Conservation (phyloP, 2,797 vertebrate genomes). For the Cheracebus regulus region DNA sequence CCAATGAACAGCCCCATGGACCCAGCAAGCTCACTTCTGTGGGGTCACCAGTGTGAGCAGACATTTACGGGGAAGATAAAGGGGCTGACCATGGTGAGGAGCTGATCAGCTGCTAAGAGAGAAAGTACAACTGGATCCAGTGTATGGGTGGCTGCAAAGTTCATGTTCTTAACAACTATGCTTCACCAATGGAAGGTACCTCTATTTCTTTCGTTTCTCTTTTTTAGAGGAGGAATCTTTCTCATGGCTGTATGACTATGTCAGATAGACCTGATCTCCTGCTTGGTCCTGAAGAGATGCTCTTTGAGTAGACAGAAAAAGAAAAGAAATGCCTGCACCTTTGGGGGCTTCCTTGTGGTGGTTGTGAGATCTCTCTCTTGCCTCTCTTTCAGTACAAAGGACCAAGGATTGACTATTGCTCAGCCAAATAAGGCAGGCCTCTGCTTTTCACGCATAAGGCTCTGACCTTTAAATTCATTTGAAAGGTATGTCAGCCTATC, state of each 20-base stretch:
- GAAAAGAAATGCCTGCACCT: not conserved
- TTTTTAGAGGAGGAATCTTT: not conserved
- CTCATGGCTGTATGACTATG: not conserved
- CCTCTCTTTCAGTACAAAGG: not conserved
- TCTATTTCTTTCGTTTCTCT: not conserved
- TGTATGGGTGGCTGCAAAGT: fast-evolving
- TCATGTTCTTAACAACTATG: not conserved
- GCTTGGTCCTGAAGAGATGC: no score
- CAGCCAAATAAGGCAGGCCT: not conserved
- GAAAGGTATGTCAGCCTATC: not conserved
- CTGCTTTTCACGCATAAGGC: not conserved
- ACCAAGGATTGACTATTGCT: not conserved
- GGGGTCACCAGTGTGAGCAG: not conserved
- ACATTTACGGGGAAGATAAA: fast-evolving
- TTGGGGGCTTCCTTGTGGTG: not conserved
- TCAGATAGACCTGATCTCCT: not conserved
- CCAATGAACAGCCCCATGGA: fast-evolving
- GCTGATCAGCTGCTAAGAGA: not conserved
- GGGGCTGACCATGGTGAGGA: not conserved
- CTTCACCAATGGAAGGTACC: not conserved
- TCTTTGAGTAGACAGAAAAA: not conserved
- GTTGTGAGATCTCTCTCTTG: not conserved
- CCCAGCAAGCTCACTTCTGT: not conserved
- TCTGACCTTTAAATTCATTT: slow-evolving; percentile 29
- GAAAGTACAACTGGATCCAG: not conserved